Base-by-base conservation (phyloP, 2,888 invertebrate genomes). In the Malachius bipustulatus region DNA sequence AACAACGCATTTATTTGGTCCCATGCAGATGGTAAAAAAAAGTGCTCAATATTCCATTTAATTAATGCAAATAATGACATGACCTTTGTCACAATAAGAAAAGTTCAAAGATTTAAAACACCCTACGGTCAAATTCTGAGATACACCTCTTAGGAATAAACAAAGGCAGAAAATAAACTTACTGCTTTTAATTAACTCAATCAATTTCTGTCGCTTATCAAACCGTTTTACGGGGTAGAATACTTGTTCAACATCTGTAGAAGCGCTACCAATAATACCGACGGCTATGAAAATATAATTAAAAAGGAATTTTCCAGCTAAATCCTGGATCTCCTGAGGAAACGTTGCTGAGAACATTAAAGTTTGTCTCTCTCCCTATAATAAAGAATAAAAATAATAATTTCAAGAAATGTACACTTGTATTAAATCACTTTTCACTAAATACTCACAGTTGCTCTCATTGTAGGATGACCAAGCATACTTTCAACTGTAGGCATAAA, bases 231-330 rank as follows among this genome's bases (percentile, higher is more conserved):
- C 62, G 54, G 82, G 68, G 30, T 71, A 65, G 48, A 89, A 75
- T 1, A 66, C 67, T 57, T 97, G 97, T 36, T 80, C 75, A 0
- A 97, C 91, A 60, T 97, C 94, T 0, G 77, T 59, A 50, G 89
- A 91, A 4, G 96, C 96, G 2, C 90, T 87, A 1, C 97, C 97
- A 1, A 97, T 81, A 6, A 85, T 77, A 28, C 96, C 97, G 11
- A 96, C 82, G 0, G 85, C 74, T 4, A 94, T 70, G 55, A 93
- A 94, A n/a, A 90, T 55, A 55, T 94, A 93, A 37, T 77, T 64
- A 43, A 71, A 66, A 10, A 96, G 64, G 57, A 85, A 93, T 32
- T 80, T 73, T 0, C 71, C 71, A 0, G 91, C 90, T 44, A 91
- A 61, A 29, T 71, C 69, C 60, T 96, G 94, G 11, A 83, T 71